phyloP scores from a whole-genome alignment of 2,888 invertebrate species.

The Rhamphomyia laevipes region DNA sequence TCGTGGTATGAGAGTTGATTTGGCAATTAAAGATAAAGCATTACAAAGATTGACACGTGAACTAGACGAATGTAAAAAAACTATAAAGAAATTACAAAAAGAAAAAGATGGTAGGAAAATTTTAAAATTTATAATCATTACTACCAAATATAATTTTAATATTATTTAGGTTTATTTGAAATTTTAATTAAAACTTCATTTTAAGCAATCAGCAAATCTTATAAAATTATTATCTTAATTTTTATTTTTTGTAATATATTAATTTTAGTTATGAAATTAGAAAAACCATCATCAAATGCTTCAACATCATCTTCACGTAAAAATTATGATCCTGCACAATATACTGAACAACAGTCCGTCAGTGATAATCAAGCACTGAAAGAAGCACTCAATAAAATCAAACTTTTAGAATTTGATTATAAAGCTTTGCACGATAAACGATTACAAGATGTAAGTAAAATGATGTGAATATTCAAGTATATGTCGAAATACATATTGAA shows the following conservation, averaged over 20 bases:
- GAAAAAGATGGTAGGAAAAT: slow-evolving; percentile 50
- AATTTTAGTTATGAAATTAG: slow-evolving; percentile 17
- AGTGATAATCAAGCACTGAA: slow-evolving; percentile 31
- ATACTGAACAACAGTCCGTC: slow-evolving; percentile 27
- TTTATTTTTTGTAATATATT: slow-evolving; percentile 1
- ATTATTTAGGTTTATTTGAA: neutral
- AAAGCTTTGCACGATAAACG: slow-evolving; percentile 64
- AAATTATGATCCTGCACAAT: slow-evolving; percentile 34
- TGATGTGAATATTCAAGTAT: neutral
- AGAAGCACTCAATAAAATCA: slow-evolving; percentile 49
- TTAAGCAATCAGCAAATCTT: too few relatives aligned
- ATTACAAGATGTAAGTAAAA: slow-evolving; percentile 59
- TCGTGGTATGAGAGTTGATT: slow-evolving; percentile 62
- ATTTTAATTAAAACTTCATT: too few relatives aligned
- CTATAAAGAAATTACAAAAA: slow-evolving; percentile 61
- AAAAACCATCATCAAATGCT: slow-evolving; percentile 18
- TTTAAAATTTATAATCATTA: neutral
- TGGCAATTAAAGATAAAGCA: slow-evolving; percentile 61
- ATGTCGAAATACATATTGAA: neutral
- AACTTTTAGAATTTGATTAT: slow-evolving; percentile 62
- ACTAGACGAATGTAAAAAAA: slow-evolving; percentile 62
- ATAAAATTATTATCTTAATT: too few relatives aligned
- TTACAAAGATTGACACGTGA: slow-evolving; percentile 61
- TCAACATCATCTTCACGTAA: slow-evolving; percentile 21
- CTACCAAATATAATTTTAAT: neutral